Evolutionary conservation across 2,113 vertebrate species (phyloP).

Genomic region (Sterrhoptilus dennistouni): DNA sequence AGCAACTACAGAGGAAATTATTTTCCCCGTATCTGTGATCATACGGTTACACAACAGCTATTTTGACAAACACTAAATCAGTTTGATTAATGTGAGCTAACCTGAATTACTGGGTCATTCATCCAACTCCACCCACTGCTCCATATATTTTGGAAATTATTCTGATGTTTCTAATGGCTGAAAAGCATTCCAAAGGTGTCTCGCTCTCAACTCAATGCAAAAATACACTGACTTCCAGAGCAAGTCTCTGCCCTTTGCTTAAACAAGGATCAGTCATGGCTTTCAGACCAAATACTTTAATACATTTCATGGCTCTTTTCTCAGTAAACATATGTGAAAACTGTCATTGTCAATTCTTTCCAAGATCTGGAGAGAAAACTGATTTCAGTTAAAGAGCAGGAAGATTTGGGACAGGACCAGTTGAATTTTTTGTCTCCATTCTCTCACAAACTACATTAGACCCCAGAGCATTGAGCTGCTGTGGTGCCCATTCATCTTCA

Average conservation of each 20-base stretch:
- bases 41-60: not conserved
- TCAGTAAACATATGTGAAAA: not conserved
- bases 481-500: not conserved
- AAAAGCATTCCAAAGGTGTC: not conserved
- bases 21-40: not conserved
- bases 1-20: not conserved
- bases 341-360: not conserved
- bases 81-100: not conserved
- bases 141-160: not conserved
- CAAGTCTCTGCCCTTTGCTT: not conserved
- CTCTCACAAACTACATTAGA: fast-evolving
- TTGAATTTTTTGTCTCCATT: not conserved
- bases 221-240: not conserved
- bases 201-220: not conserved
- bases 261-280: not conserved
- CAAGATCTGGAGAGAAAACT: not conserved
- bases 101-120: not conserved
- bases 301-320: not conserved
- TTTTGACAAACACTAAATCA: not conserved
- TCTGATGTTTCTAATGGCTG: not conserved
- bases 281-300: not conserved
- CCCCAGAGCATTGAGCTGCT: not conserved
- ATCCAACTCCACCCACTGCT: not conserved
- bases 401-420: not conserved
- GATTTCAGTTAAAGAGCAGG: not conserved